These are phyloP conservation scores for Lamellibrachia columna DNA, from an alignment of 2,888 invertebrate species.

Conservation along the genomic window DNA sequence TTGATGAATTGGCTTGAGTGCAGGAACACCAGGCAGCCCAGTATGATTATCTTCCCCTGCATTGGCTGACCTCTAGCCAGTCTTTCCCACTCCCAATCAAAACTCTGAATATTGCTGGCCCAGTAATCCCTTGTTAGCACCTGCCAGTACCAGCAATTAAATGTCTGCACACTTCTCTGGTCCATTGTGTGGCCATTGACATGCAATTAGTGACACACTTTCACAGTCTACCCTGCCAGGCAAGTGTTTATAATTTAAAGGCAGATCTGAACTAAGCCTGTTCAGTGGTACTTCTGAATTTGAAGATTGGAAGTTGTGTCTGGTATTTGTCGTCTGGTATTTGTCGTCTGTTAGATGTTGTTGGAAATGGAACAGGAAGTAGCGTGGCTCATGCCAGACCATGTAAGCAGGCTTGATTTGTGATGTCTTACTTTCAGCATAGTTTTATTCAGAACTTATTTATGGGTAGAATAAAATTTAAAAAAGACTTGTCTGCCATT, in stretches of 20 bases:
- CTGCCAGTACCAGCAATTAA: not conserved
- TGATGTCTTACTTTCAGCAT: not conserved
- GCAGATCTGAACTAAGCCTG: not conserved
- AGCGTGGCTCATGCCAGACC: not conserved
- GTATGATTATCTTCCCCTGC: not conserved
- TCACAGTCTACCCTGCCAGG: not conserved
- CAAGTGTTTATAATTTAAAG: not conserved
- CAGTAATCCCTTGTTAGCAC: conserved; percentile 3
- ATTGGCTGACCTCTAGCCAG: not conserved
- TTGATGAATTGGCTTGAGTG: not conserved
- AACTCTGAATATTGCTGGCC: not conserved
- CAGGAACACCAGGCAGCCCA: not conserved
- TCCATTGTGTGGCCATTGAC: not conserved
- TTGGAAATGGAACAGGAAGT: not conserved
- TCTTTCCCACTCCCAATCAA: not conserved
- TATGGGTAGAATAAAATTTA: not conserved
- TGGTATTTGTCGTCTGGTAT: not conserved
- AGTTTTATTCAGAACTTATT: not conserved
- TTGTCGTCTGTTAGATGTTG: not conserved
- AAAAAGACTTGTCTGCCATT: not conserved
- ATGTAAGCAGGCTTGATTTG: not conserved
- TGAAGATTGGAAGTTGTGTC: not conserved
- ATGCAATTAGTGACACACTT: not conserved
- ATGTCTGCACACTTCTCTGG: not conserved
- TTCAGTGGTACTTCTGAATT: not conserved